Evolutionary conservation across 1,140 invertebrate genomes (phyloP), one percentile per base, ranked within the genome.

Genomic region (Macrosteles quadrilineatus): DNA sequence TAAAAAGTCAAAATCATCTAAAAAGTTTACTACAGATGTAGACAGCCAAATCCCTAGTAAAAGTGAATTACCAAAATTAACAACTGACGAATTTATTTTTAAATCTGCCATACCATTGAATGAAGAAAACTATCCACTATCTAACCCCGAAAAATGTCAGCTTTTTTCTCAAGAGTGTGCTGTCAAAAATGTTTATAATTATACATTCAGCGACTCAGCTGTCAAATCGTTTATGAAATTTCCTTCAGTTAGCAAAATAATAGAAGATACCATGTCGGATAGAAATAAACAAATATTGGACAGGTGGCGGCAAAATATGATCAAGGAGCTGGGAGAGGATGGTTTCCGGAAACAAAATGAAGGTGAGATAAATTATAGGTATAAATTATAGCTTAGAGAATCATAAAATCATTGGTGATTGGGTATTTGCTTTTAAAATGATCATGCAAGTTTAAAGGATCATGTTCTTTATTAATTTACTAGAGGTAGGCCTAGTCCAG

Each of bases 241-340:
- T 43, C 63, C 63, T 14, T 66, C 63, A 14, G 63, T 66, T 45
- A 66, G 63, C 31, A 66, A 66, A 45, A 66, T 66, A 2, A 66
- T 66, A 11, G 40, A 43, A 17, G 36, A 40, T 21, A 66, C 63
- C 12, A 66, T 66, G 63, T 27, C 63, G 11, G 63, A 43, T 1
- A 43, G 27, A 25, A 43, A 23, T 25, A 27, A 19, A 43, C 9
- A 19, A 2, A 43, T 43, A 32, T 31, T 66, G 31, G 31, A 31
- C 14, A 40, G 36, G 45, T 66, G 63, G 63, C 32, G 63, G 63
- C n/a, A 40, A 66, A 66, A 43, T 11, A 66, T 66, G 63, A 66
- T 66, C 17, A 25, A n/a, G 21, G 32, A 66, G 17, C 36, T 66
- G 19, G 63, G 63, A 21, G 63, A 66, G 27, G 63, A 66, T 43